Evolutionary conservation across 2,797 vertebrate species (phyloP).

Genomic region (Anableps anableps): DNA sequence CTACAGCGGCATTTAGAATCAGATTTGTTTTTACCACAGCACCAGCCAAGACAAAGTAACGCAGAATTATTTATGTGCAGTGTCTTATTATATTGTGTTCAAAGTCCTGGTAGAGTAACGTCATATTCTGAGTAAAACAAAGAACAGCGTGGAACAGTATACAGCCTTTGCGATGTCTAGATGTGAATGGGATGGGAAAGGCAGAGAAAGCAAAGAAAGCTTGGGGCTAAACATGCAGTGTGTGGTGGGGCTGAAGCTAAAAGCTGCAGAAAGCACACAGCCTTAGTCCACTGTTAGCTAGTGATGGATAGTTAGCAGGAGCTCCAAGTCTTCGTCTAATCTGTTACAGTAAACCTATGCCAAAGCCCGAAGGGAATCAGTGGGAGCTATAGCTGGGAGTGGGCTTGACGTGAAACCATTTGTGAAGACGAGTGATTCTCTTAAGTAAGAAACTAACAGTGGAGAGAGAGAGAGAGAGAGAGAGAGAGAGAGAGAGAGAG

Average conservation of each 20-base stretch:
- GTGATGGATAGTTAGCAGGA: slow-evolving; percentile 81
- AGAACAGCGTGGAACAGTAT: slow-evolving; percentile 73
- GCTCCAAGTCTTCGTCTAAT: slow-evolving; percentile 75
- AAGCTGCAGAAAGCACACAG: slow-evolving; percentile 77
- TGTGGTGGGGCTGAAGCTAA: slow-evolving; percentile 71
- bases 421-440: slow-evolving; percentile 81
- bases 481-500: slow-evolving; percentile 36
- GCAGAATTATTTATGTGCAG: slow-evolving; percentile 77
- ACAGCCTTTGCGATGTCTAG: slow-evolving; percentile 71
- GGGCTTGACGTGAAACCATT: slow-evolving; percentile 78
- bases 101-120: slow-evolving; percentile 69
- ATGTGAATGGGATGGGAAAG: slow-evolving; percentile 65
- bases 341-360: slow-evolving; percentile 81
- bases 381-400: slow-evolving; percentile 65
- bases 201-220: slow-evolving; percentile 68
- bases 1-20: slow-evolving; percentile 55
- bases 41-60: slow-evolving; percentile 63
- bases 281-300: slow-evolving; percentile 77
- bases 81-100: slow-evolving; percentile 76
- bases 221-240: slow-evolving; percentile 77
- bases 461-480: slow-evolving; percentile 56
- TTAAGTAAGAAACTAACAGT: slow-evolving; percentile 81
- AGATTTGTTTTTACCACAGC: slow-evolving; percentile 59
- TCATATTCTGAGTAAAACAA: slow-evolving; percentile 73
- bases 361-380: slow-evolving; percentile 77